Evolutionary conservation across 2,797 vertebrate genomes (phyloP).

Genomic region (Halcyon leucocephala): DNA sequence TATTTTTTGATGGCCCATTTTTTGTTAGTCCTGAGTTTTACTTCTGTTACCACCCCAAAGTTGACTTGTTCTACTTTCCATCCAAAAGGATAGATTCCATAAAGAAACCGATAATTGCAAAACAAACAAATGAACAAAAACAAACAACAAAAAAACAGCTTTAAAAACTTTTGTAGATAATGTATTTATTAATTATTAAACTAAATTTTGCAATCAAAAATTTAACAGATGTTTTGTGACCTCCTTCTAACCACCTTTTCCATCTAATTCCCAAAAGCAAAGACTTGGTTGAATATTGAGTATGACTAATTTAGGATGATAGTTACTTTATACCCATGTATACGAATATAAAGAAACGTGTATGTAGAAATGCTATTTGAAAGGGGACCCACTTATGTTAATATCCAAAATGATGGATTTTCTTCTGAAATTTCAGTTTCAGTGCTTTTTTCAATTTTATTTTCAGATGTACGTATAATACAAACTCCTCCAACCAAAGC

Average conservation of each 20-base stretch:
- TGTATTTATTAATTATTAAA: neutral
- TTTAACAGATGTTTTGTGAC: neutral
- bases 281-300: neutral
- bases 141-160: too few relatives aligned
- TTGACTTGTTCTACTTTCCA: slow-evolving; percentile 86
- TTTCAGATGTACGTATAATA: neutral
- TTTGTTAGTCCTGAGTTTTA: slow-evolving; percentile 74
- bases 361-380: neutral
- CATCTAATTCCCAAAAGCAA: neutral
- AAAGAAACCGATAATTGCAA: neutral
- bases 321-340: neutral
- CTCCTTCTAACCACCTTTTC: neutral
- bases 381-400: neutral
- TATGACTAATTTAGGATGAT: neutral
- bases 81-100: slow-evolving; percentile 87
- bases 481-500: neutral
- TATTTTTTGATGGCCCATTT: slow-evolving; percentile 88
- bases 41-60: slow-evolving; percentile 83
- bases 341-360: neutral
- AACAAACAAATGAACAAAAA: too few relatives aligned
- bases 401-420: neutral
- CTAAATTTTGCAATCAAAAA: neutral
- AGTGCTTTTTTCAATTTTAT: neutral
- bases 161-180: too few relatives aligned
- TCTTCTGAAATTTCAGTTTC: neutral